A percentile compares a stretch with the other conserved stretches of the same genome.
phyloP scores from a whole-genome alignment of 1,140 invertebrate genomes.

The Drosophila orena region DNA sequence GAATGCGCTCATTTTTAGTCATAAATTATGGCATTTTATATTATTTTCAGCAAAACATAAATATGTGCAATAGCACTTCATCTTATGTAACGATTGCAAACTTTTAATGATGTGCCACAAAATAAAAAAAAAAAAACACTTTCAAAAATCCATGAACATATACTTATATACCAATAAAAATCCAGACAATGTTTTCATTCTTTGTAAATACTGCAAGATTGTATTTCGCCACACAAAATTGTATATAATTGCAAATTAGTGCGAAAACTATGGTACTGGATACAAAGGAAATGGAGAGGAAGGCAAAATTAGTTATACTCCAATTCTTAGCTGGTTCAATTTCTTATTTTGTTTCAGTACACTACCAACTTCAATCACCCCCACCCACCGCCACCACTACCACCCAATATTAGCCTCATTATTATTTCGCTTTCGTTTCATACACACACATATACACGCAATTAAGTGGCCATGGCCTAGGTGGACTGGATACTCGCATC shows the following conservation, averaged over 20 bases:
- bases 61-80: background rate
- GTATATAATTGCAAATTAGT: background rate
- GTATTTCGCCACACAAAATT: no score
- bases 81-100: background rate
- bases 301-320: constrained; percentile 28
- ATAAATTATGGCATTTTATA: no score
- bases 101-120: background rate
- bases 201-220: no score
- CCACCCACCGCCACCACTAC: background rate
- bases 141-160: background rate
- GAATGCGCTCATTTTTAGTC: no score
- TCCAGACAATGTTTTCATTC: no score
- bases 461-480: constrained; percentile 73
- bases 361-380: background rate
- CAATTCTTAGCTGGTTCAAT: constrained; percentile 42
- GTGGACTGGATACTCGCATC: constrained; percentile 68
- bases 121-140: background rate
- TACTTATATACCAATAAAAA: no score
- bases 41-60: no score
- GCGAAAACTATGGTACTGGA: background rate
- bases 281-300: background rate
- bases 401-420: constrained; percentile 74
- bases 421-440: constrained; percentile 78
- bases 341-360: constrained; percentile 44
- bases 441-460: constrained; percentile 43